A percentile compares a stretch with the other conserved stretches of the same genome.
Evolutionary conservation across 2,888 invertebrate genomes (phyloP).

Genomic region (Folsomia candida): DNA sequence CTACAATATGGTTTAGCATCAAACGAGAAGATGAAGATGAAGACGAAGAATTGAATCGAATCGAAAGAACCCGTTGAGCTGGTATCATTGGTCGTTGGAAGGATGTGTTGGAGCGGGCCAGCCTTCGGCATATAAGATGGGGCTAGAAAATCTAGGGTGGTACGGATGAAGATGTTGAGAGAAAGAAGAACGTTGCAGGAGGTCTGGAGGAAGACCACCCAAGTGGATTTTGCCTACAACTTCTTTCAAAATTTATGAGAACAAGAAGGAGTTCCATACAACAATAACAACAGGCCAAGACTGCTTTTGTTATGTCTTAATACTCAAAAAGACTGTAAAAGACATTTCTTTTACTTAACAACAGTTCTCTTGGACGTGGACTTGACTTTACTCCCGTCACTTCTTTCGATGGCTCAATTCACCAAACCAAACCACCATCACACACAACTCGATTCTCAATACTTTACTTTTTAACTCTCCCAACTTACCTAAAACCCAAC

Average conservation of each 20-base stretch:
- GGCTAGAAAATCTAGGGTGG: slow-evolving; percentile 47
- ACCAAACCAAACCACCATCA: neutral
- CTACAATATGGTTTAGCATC: neutral
- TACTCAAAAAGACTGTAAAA: slow-evolving; percentile 19
- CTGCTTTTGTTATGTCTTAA: slow-evolving; percentile 50
- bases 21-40: slow-evolving; percentile 5
- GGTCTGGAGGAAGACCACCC: slow-evolving; percentile 50
- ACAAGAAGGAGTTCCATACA: slow-evolving; percentile 22
- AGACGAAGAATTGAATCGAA: slow-evolving; percentile 3
- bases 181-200: slow-evolving; percentile 50
- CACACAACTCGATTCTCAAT: neutral
- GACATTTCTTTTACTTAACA: slow-evolving; percentile 28
- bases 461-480: neutral
- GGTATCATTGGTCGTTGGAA: neutral
- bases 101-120: slow-evolving; percentile 18
- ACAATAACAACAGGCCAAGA: slow-evolving; percentile 28
- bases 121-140: slow-evolving; percentile 33
- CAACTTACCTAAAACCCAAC: no score
- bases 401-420: slow-evolving; percentile 4
- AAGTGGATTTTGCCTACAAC: slow-evolving; percentile 32
- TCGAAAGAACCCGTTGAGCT: slow-evolving; percentile 1
- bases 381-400: slow-evolving; percentile 4
- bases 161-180: slow-evolving; percentile 51
- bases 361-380: neutral
- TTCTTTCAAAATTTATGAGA: slow-evolving; percentile 17